Evolutionary conservation across 2,888 invertebrate species (phyloP).

Genomic region (Tetranychus truncatus): DNA sequence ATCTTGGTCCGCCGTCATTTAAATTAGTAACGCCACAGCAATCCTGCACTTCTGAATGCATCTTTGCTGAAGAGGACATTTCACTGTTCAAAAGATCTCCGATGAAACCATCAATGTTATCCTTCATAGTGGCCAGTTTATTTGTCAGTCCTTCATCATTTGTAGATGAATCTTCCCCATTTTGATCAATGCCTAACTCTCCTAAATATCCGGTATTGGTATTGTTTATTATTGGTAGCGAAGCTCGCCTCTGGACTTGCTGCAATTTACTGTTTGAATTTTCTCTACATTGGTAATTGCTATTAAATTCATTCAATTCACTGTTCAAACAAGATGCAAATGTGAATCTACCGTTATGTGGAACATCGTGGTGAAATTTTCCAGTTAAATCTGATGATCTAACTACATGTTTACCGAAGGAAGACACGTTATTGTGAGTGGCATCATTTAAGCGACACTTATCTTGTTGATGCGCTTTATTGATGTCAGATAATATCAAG

Average conservation of each 20-base stretch:
- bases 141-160: background rate
- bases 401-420: background rate
- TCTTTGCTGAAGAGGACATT: background rate
- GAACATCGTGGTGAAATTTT: background rate
- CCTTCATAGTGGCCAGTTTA: background rate
- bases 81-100: background rate
- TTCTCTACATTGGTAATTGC: background rate
- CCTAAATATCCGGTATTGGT: background rate
- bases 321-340: background rate
- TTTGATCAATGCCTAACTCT: background rate
- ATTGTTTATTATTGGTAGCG: background rate
- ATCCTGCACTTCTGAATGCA: background rate
- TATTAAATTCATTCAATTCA: background rate
- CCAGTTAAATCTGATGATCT: background rate
- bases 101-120: background rate
- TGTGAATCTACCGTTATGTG: background rate
- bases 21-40: background rate
- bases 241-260: background rate
- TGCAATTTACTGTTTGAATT: background rate
- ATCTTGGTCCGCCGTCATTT: background rate
- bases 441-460: background rate
- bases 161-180: background rate
- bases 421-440: background rate
- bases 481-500: constrained; percentile 65
- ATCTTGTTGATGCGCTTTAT: constrained; percentile 37